Percentiles rank a stretch among this genome's conserved stretches.
These are phyloP conservation scores for Athene cunicularia DNA, from an alignment of 2,113 vertebrate species.

Conservation along the genomic window DNA sequence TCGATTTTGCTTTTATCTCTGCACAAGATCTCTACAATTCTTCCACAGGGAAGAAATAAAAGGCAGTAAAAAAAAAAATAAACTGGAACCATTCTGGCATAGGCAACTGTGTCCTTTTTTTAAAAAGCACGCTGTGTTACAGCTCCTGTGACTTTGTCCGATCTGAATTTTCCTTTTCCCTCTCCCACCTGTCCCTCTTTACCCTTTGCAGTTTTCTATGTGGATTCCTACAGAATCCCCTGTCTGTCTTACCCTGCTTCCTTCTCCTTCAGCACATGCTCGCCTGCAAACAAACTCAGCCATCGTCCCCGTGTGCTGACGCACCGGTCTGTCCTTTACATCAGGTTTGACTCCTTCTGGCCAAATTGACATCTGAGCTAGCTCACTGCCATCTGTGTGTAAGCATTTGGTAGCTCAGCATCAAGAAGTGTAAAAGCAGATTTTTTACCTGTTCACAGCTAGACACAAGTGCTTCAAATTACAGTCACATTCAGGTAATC, in stretches of 20 bases:
- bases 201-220: background rate
- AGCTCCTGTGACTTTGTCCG: background rate
- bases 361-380: background rate
- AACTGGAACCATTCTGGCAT: background rate
- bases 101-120: background rate
- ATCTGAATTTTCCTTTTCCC: background rate
- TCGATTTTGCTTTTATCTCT: background rate
- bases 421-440: background rate
- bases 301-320: background rate
- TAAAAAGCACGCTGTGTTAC: background rate
- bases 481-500: background rate
- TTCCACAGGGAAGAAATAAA: background rate
- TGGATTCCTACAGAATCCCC: background rate
- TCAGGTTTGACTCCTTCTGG: background rate
- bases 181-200: background rate
- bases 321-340: background rate
- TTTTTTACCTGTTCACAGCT: background rate
- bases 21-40: background rate
- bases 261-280: background rate
- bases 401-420: background rate
- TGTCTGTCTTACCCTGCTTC: background rate
- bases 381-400: background rate
- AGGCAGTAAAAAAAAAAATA: background rate
- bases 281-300: background rate
- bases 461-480: background rate